Evolutionary conservation across 2,113 vertebrate genomes (phyloP), one percentile per base, ranked within the genome.

Genomic region (Ardeotis arabs): DNA sequence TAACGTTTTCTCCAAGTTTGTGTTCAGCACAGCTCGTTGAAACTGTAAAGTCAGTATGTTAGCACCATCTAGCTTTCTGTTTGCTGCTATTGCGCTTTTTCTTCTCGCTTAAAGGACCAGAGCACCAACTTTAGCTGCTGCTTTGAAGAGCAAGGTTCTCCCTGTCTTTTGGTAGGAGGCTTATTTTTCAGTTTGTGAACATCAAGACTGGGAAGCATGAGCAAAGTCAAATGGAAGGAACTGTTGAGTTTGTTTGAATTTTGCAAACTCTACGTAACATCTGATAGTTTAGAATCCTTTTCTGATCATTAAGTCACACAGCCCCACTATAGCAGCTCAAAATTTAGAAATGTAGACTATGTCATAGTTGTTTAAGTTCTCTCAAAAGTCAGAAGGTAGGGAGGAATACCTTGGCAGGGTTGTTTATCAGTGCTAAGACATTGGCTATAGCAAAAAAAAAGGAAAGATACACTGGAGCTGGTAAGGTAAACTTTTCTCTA

Each of bases 1-100:
- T 64, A 78, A 29, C 17, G 50, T 56, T 68, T 70, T 68, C 37
- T 55, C 23, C 41, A 39, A 33, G 44, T 52, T 76, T 52, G 13
- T 50, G 31, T 7, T 1, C 23, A 75, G 31, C 22, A 28, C 45
- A 12, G 0, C 29, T 66, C 8, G 9, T 39, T 69, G 20, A 41
- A 92, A 50, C 18, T 23, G 4, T 20, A 14, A 92, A 89, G 52
- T 67, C 85, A 75, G 90, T 92, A 2, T 60, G 55, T 89, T 86
- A 93, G 96, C 95, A 87, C 96, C 96, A 96, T 93, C 96, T 97
- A 96, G 95, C 96, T 80, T 90, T 47, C 89, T 80, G 17, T 78
- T 84, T 53, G 20, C 33, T 83, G 92, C 82, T 90, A 93, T 49
- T 94, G 50, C 92, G 86, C 64, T 88, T 83, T 63, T 81, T 68